A percentile compares a stretch with the other conserved stretches of the same genome.
Conservation (phyloP, 2,113 vertebrate species). For the Thalassoma bifasciatum region DNA sequence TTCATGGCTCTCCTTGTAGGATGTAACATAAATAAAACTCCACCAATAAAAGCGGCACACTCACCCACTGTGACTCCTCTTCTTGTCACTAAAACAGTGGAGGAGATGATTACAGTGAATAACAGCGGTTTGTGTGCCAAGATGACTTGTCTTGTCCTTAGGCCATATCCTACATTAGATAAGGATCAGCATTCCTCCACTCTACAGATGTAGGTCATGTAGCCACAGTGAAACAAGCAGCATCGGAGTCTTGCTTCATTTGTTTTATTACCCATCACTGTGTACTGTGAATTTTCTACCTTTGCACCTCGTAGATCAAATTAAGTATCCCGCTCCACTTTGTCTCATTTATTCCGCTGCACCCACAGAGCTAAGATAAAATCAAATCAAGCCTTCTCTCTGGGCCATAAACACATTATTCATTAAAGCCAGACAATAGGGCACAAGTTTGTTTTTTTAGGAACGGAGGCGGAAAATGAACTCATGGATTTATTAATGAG, state of each 20-base stretch:
- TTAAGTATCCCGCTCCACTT: constrained; percentile 16
- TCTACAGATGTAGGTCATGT: constrained; percentile 76
- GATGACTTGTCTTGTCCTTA: constrained; percentile 63
- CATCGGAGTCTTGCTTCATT: constrained; percentile 58
- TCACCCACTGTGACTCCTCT: constrained; percentile 33
- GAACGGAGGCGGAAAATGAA: background rate
- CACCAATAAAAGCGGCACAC: constrained; percentile 62
- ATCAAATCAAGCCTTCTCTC: constrained; percentile 40
- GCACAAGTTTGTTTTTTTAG: constrained; percentile 9
- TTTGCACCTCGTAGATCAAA: constrained; percentile 52
- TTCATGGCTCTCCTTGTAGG: constrained; percentile 59
- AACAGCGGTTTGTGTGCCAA: constrained; percentile 56
- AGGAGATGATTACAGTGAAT: constrained; percentile 53
- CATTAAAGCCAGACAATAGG: constrained; percentile 12
- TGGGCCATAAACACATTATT: background rate
- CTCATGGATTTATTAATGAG: background rate
- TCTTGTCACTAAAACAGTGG: constrained; percentile 36
- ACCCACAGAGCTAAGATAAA: constrained; percentile 8
- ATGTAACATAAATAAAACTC: constrained; percentile 62
- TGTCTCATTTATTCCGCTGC: constrained; percentile 40
- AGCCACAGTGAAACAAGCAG: constrained; percentile 40
- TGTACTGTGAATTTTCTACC: constrained; percentile 38
- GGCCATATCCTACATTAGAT: constrained; percentile 70
- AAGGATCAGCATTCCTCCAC: constrained; percentile 68
- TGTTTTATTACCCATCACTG: constrained; percentile 62